phyloP scores from a whole-genome alignment of 1,140 invertebrate species.

The Rhizoglyphus robini region DNA sequence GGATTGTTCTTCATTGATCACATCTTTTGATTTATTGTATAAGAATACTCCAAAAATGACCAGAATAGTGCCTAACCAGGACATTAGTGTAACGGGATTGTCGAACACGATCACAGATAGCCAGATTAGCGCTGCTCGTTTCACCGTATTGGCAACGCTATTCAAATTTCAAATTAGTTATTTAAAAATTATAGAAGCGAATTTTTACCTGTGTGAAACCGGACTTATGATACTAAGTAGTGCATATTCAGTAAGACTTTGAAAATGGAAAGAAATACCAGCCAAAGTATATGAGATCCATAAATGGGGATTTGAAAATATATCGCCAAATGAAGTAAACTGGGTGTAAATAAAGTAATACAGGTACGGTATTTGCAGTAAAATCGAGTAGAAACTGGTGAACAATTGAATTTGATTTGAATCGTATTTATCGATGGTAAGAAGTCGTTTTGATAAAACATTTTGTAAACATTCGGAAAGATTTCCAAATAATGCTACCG shows the following conservation, averaged over 20 bases:
- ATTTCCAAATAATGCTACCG: slow-evolving; percentile 64
- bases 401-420: slow-evolving; percentile 73
- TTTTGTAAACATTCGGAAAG: slow-evolving; percentile 72
- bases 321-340: slow-evolving; percentile 32
- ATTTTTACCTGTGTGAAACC: slow-evolving; percentile 61
- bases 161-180: slow-evolving; percentile 30
- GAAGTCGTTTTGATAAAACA: slow-evolving; percentile 67
- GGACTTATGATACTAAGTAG: slow-evolving; percentile 73
- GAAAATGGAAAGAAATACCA: slow-evolving; percentile 70
- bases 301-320: slow-evolving; percentile 41
- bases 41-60: slow-evolving; percentile 62
- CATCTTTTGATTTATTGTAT: slow-evolving; percentile 44
- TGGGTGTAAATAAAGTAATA: slow-evolving; percentile 50
- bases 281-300: slow-evolving; percentile 50
- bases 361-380: slow-evolving; percentile 62
- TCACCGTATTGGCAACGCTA: slow-evolving; percentile 73
- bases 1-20: neutral
- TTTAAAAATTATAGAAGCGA: neutral
- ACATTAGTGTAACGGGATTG: slow-evolving; percentile 60
- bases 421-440: slow-evolving; percentile 60
- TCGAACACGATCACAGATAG: slow-evolving; percentile 62
- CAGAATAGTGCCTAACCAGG: slow-evolving; percentile 55
- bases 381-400: slow-evolving; percentile 58
- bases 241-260: slow-evolving; percentile 71
- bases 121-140: slow-evolving; percentile 69